phyloP scores from a whole-genome alignment of 2,797 vertebrate genomes.

The Ambastaia sidthimunki region DNA sequence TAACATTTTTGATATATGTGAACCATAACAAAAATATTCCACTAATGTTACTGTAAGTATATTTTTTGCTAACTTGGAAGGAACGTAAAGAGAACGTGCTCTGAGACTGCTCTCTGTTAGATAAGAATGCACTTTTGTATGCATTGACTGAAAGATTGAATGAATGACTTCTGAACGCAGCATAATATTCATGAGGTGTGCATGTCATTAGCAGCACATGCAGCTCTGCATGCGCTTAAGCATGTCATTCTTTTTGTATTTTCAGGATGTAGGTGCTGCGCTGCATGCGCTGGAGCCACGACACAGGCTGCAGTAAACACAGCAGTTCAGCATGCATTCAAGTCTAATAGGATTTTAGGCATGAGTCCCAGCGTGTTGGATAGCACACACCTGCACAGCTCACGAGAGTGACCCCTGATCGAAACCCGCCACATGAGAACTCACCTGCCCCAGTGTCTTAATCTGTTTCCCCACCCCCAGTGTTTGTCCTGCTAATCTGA shows the following conservation, averaged over 20 bases:
- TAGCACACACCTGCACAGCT: slow-evolving; percentile 76
- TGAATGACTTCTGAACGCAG: background rate
- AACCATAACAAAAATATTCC: too few relatives aligned
- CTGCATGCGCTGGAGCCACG: slow-evolving; percentile 49
- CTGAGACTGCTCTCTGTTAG: too few relatives aligned
- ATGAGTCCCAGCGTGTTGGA: slow-evolving; percentile 76
- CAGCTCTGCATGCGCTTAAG: slow-evolving; percentile 8
- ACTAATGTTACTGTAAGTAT: too few relatives aligned
- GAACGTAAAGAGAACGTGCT: too few relatives aligned
- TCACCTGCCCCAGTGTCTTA: slow-evolving; percentile 55
- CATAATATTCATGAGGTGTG: background rate
- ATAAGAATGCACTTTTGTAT: too few relatives aligned
- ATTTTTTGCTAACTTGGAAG: too few relatives aligned
- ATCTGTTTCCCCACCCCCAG: slow-evolving; percentile 54
- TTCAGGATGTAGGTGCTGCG: slow-evolving; percentile 24
- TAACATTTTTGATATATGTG: too few relatives aligned
- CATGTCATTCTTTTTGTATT: slow-evolving; percentile 9
- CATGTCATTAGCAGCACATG: slow-evolving; percentile 13
- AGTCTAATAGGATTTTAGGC: slow-evolving; percentile 77
- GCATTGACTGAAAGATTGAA: too few relatives aligned
- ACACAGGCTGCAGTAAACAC: slow-evolving; percentile 62
- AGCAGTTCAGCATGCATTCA: slow-evolving; percentile 63
- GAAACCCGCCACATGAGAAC: slow-evolving; percentile 58
- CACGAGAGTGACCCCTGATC: slow-evolving; percentile 61
- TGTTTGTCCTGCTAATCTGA: slow-evolving; percentile 78